Conservation (phyloP, 2,797 vertebrate species). For the Balearica regulorum region DNA sequence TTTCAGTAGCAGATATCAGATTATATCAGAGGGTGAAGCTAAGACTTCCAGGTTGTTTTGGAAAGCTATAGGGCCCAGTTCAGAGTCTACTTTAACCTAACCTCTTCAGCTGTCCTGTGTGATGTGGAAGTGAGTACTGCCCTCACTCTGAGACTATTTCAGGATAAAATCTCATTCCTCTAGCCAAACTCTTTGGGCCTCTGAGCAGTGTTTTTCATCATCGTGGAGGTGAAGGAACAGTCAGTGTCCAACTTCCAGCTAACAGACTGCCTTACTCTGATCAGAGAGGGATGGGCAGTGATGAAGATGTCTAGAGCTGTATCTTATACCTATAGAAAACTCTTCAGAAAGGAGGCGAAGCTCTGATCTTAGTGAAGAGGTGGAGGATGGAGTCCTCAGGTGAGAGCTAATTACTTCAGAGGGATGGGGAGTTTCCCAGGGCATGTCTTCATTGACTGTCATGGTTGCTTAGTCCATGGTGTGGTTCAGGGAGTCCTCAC, state of each 20-base stretch:
- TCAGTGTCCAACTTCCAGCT: neutral
- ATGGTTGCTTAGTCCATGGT: rapidly evolving
- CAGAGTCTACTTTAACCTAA: neutral
- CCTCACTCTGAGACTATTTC: neutral
- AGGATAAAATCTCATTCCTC: neutral
- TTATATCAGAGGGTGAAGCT: neutral
- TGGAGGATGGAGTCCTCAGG: neutral
- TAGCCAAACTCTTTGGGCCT: neutral
- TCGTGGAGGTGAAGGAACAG: neutral
- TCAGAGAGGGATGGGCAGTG: neutral
- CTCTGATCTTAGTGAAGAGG: neutral
- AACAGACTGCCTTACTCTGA: neutral
- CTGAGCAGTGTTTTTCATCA: neutral
- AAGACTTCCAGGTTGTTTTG: neutral
- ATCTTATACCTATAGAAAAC: neutral
- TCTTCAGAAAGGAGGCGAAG: neutral
- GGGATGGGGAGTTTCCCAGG: neutral
- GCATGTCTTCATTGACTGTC: neutral
- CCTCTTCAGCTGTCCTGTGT: neutral
- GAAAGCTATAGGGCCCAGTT: neutral
- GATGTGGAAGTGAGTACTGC: neutral
- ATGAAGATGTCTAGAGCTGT: neutral
- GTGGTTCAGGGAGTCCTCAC: neutral
- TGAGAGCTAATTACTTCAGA: neutral
- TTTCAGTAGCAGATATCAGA: neutral